Evolutionary conservation across 1,140 invertebrate species (phyloP).

Genomic region (Lutraria rhynchaena): DNA sequence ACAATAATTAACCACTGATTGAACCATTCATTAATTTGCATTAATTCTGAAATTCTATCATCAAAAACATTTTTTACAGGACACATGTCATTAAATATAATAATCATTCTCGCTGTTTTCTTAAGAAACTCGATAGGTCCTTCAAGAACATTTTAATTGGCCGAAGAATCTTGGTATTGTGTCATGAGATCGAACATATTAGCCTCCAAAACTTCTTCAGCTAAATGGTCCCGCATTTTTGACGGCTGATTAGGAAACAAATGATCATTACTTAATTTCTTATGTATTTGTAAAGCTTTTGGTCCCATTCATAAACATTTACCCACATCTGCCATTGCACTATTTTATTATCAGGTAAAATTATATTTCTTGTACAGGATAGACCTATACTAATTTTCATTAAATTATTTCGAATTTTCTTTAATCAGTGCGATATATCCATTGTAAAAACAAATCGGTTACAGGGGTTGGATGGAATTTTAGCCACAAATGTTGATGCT

Average conservation of each 20-base stretch:
- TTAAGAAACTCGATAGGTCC: conserved; percentile 16
- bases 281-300: conserved; percentile 24
- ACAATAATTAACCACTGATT: not conserved
- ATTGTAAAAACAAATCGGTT: conserved; percentile 49
- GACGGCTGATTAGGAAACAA: not conserved
- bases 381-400: not conserved
- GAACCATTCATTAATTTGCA: conserved; percentile 8
- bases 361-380: conserved; percentile 20
- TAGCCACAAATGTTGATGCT: not conserved
- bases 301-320: conserved; percentile 28
- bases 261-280: conserved; percentile 28
- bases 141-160: not conserved
- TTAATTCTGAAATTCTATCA: not conserved
- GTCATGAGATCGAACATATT: conserved; percentile 30
- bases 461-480: not conserved
- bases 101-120: conserved; percentile 2
- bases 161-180: conserved; percentile 8
- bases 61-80: not conserved
- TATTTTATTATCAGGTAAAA: not conserved
- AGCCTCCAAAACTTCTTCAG: conserved; percentile 9
- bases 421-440: conserved; percentile 54
- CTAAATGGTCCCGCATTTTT: conserved; percentile 41
- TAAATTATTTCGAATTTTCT: conserved; percentile 57
- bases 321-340: conserved; percentile 42
- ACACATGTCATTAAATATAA: conserved; percentile 21